These are phyloP conservation scores for Aleadryas rufinucha DNA, from an alignment of 2,113 vertebrate species.

Conservation along the genomic window DNA sequence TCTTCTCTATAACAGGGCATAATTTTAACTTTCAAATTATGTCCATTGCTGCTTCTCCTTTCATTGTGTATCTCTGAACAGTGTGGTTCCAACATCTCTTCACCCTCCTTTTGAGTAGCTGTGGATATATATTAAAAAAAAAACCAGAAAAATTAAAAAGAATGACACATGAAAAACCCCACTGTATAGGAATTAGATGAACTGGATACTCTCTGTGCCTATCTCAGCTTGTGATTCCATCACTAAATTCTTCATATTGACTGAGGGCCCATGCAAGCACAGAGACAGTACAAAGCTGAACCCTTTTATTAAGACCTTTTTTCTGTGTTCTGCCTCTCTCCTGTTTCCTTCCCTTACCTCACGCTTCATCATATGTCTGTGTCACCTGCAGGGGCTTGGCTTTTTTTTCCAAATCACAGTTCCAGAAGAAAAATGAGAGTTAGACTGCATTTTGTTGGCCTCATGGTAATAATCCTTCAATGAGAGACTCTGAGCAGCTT, in stretches of 20 bases:
- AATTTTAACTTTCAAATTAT: background rate
- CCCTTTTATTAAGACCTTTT: background rate
- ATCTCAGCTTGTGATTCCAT: background rate
- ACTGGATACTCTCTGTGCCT: background rate
- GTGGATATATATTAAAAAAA: background rate
- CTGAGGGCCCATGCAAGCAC: background rate
- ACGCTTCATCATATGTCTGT: background rate
- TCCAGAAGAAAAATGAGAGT: background rate
- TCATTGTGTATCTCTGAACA: background rate
- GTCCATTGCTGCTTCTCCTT: background rate
- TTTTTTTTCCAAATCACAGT: background rate
- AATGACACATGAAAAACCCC: background rate
- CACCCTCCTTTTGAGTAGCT: background rate
- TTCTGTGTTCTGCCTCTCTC: background rate
- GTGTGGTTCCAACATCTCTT: background rate
- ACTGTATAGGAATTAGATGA: background rate
- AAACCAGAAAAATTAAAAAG: background rate
- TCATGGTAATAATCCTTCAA: background rate
- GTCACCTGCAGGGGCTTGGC: background rate
- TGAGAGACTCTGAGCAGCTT: background rate
- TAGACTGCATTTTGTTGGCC: background rate
- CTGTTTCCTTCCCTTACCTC: background rate
- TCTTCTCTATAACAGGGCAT: background rate
- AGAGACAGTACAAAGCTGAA: background rate
- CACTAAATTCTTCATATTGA: background rate